A percentile compares a stretch with the other conserved stretches of the same genome.
These are phyloP conservation scores for Notolabrus celidotus DNA, from an alignment of 2,797 vertebrate genomes.

Conservation along the genomic window DNA sequence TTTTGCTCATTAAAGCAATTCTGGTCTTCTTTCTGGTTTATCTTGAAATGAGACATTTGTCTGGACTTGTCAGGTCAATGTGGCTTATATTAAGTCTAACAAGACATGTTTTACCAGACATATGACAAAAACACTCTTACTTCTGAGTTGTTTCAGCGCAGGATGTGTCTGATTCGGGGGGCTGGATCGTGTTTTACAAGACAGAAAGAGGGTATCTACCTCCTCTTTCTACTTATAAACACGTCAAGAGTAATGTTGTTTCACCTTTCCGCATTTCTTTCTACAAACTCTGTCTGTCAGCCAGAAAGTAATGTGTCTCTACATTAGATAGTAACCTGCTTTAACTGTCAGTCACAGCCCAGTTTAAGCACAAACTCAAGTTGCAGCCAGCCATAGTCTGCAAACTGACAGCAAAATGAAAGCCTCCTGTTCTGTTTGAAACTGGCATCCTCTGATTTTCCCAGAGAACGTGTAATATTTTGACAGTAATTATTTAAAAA, in stretches of 20 bases:
- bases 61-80: too few relatives aligned
- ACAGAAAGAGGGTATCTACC: conserved; percentile 5
- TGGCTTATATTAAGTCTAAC: too few relatives aligned
- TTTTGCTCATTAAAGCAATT: too few relatives aligned
- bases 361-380: conserved; percentile 18
- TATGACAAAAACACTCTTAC: too few relatives aligned
- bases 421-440: conserved; percentile 35
- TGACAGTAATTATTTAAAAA: conserved; percentile 58
- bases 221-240: conserved; percentile 27
- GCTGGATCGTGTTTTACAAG: conserved; percentile 14
- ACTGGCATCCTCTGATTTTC: conserved; percentile 26
- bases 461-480: conserved; percentile 29
- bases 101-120: too few relatives aligned
- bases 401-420: conserved; percentile 37
- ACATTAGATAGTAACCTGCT: conserved; percentile 19
- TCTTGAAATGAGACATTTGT: too few relatives aligned
- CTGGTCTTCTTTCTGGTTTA: too few relatives aligned
- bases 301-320: conserved; percentile 18
- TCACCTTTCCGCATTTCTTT: conserved; percentile 21
- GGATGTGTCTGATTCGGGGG: conserved; percentile 4
- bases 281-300: conserved; percentile 25
- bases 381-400: conserved; percentile 15
- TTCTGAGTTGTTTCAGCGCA: neutral
- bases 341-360: conserved; percentile 30
- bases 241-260: conserved; percentile 29